A percentile compares a stretch with the other conserved stretches of the same genome.
Evolutionary conservation across 1,140 invertebrate genomes (phyloP).

Genomic region (Macrotrachela quadricornifera): DNA sequence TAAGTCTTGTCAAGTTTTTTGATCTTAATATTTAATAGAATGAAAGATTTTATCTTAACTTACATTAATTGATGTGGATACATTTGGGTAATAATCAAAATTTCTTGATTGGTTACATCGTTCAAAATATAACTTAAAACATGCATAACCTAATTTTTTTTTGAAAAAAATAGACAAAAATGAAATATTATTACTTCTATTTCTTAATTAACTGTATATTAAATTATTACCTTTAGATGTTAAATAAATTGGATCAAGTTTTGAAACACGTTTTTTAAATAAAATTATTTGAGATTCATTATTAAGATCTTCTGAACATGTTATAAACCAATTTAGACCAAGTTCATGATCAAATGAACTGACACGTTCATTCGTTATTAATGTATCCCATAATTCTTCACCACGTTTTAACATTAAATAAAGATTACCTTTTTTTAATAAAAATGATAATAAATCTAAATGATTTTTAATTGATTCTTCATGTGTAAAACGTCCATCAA

Average conservation of each 20-base stretch:
- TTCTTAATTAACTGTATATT: too few species aligned
- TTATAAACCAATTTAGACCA: constrained; percentile 35
- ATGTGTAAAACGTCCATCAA: constrained; percentile 33
- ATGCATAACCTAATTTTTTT: too few species aligned
- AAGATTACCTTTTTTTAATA: constrained; percentile 34
- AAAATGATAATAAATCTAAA: constrained; percentile 33
- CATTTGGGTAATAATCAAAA: too few species aligned
- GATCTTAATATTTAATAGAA: too few species aligned
- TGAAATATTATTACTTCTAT: background rate
- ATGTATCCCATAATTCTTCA: constrained; percentile 34
- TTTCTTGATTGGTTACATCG: too few species aligned
- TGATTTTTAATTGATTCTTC: constrained; percentile 31
- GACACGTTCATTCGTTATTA: constrained; percentile 15
- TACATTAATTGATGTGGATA: too few species aligned
- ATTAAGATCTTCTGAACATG: constrained; percentile 33
- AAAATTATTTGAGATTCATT: constrained; percentile 31
- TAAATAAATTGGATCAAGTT: constrained; percentile 28
- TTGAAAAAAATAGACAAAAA: too few species aligned
- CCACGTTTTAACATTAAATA: constrained; percentile 33
- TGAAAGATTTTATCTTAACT: too few species aligned
- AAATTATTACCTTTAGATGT: constrained; percentile 21
- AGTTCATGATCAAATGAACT: constrained; percentile 19
- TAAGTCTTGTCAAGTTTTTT: too few species aligned
- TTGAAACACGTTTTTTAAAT: constrained; percentile 34
- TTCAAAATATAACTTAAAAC: too few species aligned